Evolutionary conservation across 2,113 vertebrate genomes (phyloP), one percentile per base, ranked within the genome.

Genomic region (Mesitornis unicolor): DNA sequence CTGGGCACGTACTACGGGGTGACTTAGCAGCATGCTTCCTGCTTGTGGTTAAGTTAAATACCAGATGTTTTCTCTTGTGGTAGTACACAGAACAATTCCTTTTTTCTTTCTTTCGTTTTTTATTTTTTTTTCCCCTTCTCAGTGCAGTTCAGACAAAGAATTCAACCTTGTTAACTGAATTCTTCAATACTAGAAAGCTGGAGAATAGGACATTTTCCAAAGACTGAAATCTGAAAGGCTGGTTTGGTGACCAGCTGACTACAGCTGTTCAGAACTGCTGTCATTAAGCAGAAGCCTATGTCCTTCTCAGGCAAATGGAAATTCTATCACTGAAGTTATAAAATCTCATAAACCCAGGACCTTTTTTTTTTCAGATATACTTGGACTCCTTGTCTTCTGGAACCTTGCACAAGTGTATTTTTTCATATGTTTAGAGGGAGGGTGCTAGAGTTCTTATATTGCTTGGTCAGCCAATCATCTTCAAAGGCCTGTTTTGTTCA

Each of bases 41-140:
- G 73, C 75, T 78, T 51, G 75, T 92, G 90, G 92, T 64, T 71
- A 43, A 83, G 75, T 83, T 90, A 96, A 97, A 89, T 60, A 78
- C 60, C 9, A 11, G 36, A 6, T 87, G 20, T 35, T 68, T 85
- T 83, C 78, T 80, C 42, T 75, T 4, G 3, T 73, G 64, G 48
- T 11, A 61, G 22, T 17, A 21, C 4, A 33, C 40, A 54, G 16
- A 48, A 83, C 33, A 78, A 68, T 56, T 77, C 36, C 5, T 14
- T 50, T 45, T 79, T 36, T 59, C 19, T 45, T 18, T 18, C 16
- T 45, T 9, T 45, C 45, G 16, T 7, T 45, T 19, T 45, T 45
- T 45, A 15, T 54, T 11, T 18, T 43, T 21, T 57, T 29, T 59
- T 36, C 8, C 7, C 1, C 4, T 12, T 1, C 25, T 7, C 25